phyloP scores from a whole-genome alignment of 2,888 invertebrate species.

The Scaptodrosophila latifasciaeformis region DNA sequence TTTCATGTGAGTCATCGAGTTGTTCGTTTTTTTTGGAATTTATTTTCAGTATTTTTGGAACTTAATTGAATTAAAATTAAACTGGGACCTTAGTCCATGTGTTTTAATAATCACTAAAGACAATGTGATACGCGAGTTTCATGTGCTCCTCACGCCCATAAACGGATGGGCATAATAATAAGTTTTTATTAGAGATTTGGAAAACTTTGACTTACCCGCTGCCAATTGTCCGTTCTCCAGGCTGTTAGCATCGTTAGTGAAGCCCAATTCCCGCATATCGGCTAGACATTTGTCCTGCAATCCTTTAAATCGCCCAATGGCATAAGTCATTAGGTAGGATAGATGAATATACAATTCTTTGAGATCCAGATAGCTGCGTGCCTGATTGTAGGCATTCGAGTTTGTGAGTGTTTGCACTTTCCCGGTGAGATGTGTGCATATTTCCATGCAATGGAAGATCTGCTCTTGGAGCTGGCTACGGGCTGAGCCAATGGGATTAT shows the following conservation, averaged over 20 bases:
- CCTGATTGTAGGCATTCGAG: slow-evolving; percentile 74
- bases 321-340: slow-evolving; percentile 74
- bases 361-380: slow-evolving; percentile 70
- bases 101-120: slow-evolving; percentile 62
- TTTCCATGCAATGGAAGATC: slow-evolving; percentile 73
- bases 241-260: slow-evolving; percentile 72
- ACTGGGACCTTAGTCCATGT: slow-evolving; percentile 47
- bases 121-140: slow-evolving; percentile 47
- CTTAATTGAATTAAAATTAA: neutral
- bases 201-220: slow-evolving; percentile 60
- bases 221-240: slow-evolving; percentile 73
- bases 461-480: slow-evolving; percentile 72
- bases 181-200: too few species aligned
- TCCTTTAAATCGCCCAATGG: slow-evolving; percentile 74
- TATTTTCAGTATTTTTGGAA: too few species aligned
- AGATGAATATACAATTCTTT: slow-evolving; percentile 75
- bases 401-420: slow-evolving; percentile 74
- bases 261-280: slow-evolving; percentile 74
- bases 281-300: slow-evolving; percentile 73
- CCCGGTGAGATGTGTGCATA: slow-evolving; percentile 73
- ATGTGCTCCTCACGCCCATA: too few species aligned
- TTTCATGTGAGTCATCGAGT: neutral
- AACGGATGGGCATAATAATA: too few species aligned
- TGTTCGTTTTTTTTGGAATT: too few species aligned
- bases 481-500: slow-evolving; percentile 68